phyloP scores from a whole-genome alignment of 2,113 vertebrate species.

The Steatornis caripensis region DNA sequence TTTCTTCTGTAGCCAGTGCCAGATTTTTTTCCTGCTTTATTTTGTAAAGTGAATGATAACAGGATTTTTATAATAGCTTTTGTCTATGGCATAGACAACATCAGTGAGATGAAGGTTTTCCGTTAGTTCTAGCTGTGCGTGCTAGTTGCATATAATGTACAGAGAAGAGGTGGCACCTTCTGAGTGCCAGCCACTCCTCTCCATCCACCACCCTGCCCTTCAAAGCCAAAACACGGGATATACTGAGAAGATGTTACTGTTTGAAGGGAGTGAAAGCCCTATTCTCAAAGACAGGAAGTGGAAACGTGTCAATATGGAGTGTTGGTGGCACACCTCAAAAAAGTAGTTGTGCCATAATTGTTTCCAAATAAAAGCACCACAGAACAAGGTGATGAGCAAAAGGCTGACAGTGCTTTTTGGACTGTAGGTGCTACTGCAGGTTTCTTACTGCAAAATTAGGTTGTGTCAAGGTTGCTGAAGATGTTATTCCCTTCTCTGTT shows the following conservation, averaged over 20 bases:
- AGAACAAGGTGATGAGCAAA: background rate
- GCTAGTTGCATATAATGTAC: background rate
- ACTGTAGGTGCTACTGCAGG: background rate
- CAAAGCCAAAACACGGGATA: background rate
- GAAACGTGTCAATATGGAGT: background rate
- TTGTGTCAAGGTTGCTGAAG: background rate
- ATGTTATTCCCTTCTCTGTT: background rate
- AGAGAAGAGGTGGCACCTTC: background rate
- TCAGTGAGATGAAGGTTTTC: background rate
- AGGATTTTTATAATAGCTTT: background rate
- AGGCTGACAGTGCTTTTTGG: background rate
- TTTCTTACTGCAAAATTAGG: background rate
- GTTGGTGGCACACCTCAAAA: background rate
- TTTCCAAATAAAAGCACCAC: background rate
- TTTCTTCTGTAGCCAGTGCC: background rate
- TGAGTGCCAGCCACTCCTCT: background rate
- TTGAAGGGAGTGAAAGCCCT: background rate
- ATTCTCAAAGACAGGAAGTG: background rate
- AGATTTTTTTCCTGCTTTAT: background rate
- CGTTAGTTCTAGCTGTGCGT: background rate
- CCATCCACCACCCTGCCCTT: background rate
- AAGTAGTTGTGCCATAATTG: background rate
- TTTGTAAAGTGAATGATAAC: background rate
- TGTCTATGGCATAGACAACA: accelerated
- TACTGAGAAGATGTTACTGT: background rate